Base-by-base conservation (phyloP, 2,113 vertebrate species). In the Antechinus flavipes region DNA sequence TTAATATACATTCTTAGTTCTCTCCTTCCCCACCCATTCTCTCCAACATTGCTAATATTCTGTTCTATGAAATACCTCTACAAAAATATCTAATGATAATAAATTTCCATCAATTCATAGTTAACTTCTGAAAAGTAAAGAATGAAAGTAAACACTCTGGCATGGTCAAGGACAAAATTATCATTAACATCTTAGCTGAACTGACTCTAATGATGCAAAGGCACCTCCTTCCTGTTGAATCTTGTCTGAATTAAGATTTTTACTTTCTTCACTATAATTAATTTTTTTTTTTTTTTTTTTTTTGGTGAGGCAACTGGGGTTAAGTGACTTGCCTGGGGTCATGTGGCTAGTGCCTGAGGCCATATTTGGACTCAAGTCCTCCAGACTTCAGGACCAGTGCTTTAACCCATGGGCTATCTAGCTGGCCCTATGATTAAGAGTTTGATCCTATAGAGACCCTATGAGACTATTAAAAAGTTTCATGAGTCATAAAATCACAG, bases 381-480 rank as follows among this genome's bases (percentile, higher is more conserved):
- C 50, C 50, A 6, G 50, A 52, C 50, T 52, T 52, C 50, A 9
- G 10, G 50, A 6, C 50, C 50, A 52, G 50, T 10, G 50, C 50
- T 52, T 11, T 52, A 52, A 10, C 50, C 50, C 50, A 1, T 52
- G 50, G 50, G 50, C 50, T 11, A 52, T 52, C 50, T 52, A 52
- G 50, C 50, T 52, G 50, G 10, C 50, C 50, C 50, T 52, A 52
- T 49, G 61, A 84, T 8, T 89, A 90, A 95, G 23, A 46, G 89
- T 89, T 49, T 7, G 52, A 61, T 68, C 91, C 68, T 93, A 52
- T 27, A 68, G 49, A 96, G 90, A 16, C 93, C 92, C 35, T 55
- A 61, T n/a, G 91, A 89, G 91, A 90, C 76, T 92, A 91, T n/a
- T 76, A 30, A 95, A 92, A 95, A 89, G 96, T 47, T 61, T 91